Percentiles rank a stretch among this genome's conserved stretches.
Evolutionary conservation across 2,113 vertebrate species (phyloP).

Genomic region (Mola mola): DNA sequence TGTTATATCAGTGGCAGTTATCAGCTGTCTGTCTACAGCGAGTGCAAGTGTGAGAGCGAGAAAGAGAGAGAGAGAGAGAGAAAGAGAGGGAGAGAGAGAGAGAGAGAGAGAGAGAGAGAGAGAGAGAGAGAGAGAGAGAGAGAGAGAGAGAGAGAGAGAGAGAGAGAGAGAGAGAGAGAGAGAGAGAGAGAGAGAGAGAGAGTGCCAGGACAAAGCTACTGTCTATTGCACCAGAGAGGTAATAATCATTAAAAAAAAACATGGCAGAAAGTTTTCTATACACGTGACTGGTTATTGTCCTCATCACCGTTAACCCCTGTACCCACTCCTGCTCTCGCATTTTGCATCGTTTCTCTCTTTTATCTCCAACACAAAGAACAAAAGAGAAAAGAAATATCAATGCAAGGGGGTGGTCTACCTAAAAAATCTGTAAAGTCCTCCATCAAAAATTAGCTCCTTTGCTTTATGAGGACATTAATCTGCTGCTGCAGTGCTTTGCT

Average conservation of each 20-base stretch:
- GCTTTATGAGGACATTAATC: slow-evolving; percentile 83
- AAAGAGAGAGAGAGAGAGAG: slow-evolving; percentile 5
- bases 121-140: slow-evolving; percentile 18
- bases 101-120: no score
- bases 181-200: slow-evolving; percentile 16
- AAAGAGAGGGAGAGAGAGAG: slow-evolving; percentile 15
- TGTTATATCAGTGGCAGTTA: slow-evolving; percentile 56
- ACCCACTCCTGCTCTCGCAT: slow-evolving; percentile 24
- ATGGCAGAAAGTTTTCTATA: slow-evolving; percentile 49
- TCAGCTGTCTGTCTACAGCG: slow-evolving; percentile 29
- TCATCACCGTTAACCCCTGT: slow-evolving; percentile 33
- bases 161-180: slow-evolving; percentile 6
- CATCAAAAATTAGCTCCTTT: slow-evolving; percentile 78
- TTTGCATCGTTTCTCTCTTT: slow-evolving; percentile 37
- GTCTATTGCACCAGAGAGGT: slow-evolving; percentile 42
- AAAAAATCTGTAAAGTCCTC: slow-evolving; percentile 81
- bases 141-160: slow-evolving; percentile 4
- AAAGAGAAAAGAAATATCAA: slow-evolving; percentile 75
- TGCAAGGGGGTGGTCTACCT: slow-evolving; percentile 74
- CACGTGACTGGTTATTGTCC: slow-evolving; percentile 55
- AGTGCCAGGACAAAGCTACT: slow-evolving; percentile 31
- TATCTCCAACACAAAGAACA: slow-evolving; percentile 72
- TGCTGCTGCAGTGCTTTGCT: slow-evolving; percentile 71
- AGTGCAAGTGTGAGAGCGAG: no score
- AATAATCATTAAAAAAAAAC: slow-evolving; percentile 54